Evolutionary conservation across 1,140 invertebrate species (phyloP), one percentile per base, ranked within the genome.

Genomic region (Drosophila kanapiae): DNA sequence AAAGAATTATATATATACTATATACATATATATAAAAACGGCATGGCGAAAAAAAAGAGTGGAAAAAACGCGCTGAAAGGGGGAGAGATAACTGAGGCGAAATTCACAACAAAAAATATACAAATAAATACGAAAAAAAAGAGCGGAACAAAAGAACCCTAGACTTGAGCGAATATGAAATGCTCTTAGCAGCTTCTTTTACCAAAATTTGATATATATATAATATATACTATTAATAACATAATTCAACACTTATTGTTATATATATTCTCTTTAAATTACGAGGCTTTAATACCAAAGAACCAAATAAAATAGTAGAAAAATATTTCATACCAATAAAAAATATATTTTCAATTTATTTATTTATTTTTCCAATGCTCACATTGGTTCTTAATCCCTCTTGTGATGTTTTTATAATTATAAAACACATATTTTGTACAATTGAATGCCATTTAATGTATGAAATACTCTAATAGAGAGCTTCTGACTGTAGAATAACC

Each of bases 1-100:
- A 74, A 74, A 74, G 69, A 74, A 74, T 74, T 59, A 59, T 74
- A 74, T 60, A 67, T 47, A 42, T 35, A 58, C 49, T 68, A 71
- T 56, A 56, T 54, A 63, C 31, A 54, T 37, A 70, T 69, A 56
- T 38, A 67, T 61, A 57, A 58, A 76, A 75, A 51, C 51, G 65
- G 69, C 35, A 58, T 47, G 35, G 49, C 47, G 31, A 53, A 57
- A 74, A 65, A 58, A 60, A 75, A 54, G 18, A 53, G 42, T 40
- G 45, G 18, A 51, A 67, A 65, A 58, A 72, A 37, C 16, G 10
- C 13, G 31, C 68, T 60, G 54, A 72, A 59, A 72, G 53, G 43
- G 69, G 33, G 9, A 57, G n/a, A 33, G 29, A 76, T 65, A 67
- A 56, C 42, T 65, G 23, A n/a, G 37, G 42, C 13, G 33, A 57